Conservation (phyloP, 2,888 invertebrate species). For the Rotaria macrura region DNA sequence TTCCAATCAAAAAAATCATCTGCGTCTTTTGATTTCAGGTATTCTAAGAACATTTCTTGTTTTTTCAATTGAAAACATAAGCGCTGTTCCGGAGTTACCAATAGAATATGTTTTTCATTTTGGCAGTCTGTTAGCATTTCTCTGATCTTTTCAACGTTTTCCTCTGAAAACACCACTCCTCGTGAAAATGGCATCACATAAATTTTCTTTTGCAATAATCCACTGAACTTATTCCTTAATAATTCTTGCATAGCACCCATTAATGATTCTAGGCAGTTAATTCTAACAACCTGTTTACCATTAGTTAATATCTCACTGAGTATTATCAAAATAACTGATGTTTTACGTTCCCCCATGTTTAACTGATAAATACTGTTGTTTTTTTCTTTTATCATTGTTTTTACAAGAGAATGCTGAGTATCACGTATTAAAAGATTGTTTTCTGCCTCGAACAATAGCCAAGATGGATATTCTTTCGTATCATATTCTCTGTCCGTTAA, state of each 20-base stretch:
- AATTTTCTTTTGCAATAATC: background rate
- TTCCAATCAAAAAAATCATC: background rate
- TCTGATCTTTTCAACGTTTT: background rate
- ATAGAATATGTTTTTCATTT: background rate
- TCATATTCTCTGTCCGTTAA: background rate
- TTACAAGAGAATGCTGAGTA: background rate
- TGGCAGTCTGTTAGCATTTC: background rate
- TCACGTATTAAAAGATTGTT: background rate
- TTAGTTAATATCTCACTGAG: background rate
- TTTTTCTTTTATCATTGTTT: background rate
- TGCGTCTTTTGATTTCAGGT: background rate
- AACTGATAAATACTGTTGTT: background rate
- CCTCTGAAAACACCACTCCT: background rate
- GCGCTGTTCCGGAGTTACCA: background rate
- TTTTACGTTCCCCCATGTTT: background rate
- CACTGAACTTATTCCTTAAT: background rate
- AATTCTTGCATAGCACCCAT: background rate
- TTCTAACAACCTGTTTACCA: background rate
- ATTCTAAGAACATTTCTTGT: background rate
- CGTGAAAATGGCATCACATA: background rate
- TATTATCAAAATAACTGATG: background rate
- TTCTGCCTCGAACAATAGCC: background rate
- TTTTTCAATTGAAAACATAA: slow-evolving; percentile 2
- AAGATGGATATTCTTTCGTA: background rate
- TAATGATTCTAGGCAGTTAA: background rate